phyloP scores from a whole-genome alignment of 1,140 invertebrate species.

The Hestina assimilis region DNA sequence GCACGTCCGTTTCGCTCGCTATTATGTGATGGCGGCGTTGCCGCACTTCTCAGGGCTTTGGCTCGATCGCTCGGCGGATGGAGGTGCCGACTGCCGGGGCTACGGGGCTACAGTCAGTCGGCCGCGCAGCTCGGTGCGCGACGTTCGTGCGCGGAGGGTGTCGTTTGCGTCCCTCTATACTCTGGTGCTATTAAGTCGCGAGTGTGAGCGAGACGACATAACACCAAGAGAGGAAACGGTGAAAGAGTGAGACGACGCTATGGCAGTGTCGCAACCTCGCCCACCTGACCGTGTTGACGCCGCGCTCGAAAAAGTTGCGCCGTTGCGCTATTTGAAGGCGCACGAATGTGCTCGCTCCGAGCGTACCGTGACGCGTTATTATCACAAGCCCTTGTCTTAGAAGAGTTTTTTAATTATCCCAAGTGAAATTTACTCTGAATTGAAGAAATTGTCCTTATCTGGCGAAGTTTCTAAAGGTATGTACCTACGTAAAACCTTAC shows the following conservation, averaged over 20 bases:
- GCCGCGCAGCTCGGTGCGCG: slow-evolving; percentile 72
- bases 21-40: slow-evolving; percentile 66
- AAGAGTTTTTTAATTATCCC: slow-evolving; percentile 45
- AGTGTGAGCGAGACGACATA: slow-evolving; percentile 53
- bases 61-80: slow-evolving; percentile 57
- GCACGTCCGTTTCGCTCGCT: slow-evolving; percentile 64
- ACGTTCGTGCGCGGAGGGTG: slow-evolving; percentile 68
- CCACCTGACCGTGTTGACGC: slow-evolving; percentile 77
- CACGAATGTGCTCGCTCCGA: slow-evolving; percentile 68
- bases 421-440: slow-evolving; percentile 25
- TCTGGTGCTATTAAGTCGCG: slow-evolving; percentile 30
- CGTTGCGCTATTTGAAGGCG: slow-evolving; percentile 75
- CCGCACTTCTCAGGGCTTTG: slow-evolving; percentile 43
- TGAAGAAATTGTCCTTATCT: slow-evolving; percentile 38
- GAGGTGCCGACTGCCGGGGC: slow-evolving; percentile 35
- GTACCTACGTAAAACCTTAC: slow-evolving; percentile 42
- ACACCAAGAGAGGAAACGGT: slow-evolving; percentile 34
- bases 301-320: slow-evolving; percentile 76
- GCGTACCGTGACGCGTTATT: slow-evolving; percentile 66
- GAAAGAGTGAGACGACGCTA: slow-evolving; percentile 52
- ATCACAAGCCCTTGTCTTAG: slow-evolving; percentile 56
- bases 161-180: slow-evolving; percentile 45
- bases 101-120: slow-evolving; percentile 61
- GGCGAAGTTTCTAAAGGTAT: slow-evolving; percentile 44
- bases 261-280: slow-evolving; percentile 76